Evolutionary conservation across 2,888 invertebrate species (phyloP), one percentile per base, ranked within the genome.

Genomic region (Platycnemis pennipes): DNA sequence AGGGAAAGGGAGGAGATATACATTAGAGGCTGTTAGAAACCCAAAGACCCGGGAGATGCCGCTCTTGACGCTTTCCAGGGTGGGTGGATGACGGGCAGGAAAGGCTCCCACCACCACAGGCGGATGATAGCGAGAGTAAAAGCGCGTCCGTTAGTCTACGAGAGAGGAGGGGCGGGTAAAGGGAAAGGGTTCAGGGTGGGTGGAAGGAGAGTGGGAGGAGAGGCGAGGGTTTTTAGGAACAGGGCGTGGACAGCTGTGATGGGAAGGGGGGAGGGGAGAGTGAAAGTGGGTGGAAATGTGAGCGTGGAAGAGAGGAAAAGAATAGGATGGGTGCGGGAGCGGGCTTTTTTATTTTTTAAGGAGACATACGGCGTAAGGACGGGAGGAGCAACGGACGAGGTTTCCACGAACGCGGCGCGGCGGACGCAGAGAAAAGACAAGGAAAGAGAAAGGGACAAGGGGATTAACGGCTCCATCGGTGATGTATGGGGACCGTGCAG

Each of bases 251-350:
- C 63, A 63, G 63, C 26, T 63, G 63, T 8, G n/a, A 53, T 13
- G 26, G 63, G 49, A 49, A 37, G 44, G 26, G 45, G 22, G 44
- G 13, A 7, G 26, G 26, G 13, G 45, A 45, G 87, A 87, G 87
- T 46, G 87, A 87, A 87, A n/a, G 87, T 46, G 45, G 45, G 46
- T 46, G 45, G 44, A 87, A 87, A 87, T 44, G 87, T 26, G 26
- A 26, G 8, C 45, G n/a, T n/a, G 87, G n/a, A 4, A 45, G n/a
- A 87, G 87, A n/a, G n/a, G 44, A 37, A 45, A 87, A 87, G 26
- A 46, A 45, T 26, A 46, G n/a, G 46, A 46, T 46, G 45, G 87
- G n/a, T 44, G 5, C 0, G 77, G 26, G 77, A 16, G 77, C 16
- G 77, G 37, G 37, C 13, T 63, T 63, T 77, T n/a, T n/a, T n/a